phyloP scores from a whole-genome alignment of 2,888 invertebrate species.

The Vanessa cardui region DNA sequence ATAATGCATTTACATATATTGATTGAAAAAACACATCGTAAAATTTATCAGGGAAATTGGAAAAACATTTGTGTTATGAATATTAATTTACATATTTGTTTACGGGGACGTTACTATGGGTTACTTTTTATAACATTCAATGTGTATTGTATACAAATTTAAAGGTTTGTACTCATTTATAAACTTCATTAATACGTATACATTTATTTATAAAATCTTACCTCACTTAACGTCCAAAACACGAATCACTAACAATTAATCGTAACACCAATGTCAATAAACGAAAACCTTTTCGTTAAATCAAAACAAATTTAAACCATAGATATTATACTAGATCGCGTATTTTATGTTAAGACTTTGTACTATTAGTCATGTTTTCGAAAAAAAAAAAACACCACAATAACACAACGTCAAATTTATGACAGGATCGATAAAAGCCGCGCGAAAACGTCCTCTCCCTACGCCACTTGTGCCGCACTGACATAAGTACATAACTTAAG shows the following conservation, averaged over 20 bases:
- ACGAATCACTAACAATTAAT: conserved; percentile 22
- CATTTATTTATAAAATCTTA: conserved; percentile 17
- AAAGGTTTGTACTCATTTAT: no score
- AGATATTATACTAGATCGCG: conserved; percentile 48
- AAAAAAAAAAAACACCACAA: conserved; percentile 62
- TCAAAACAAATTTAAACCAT: conserved; percentile 44
- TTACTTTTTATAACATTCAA: conserved; percentile 22
- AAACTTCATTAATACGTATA: no score
- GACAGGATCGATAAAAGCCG: conserved; percentile 58
- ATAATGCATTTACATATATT: conserved; percentile 22
- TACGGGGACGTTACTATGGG: conserved; percentile 31
- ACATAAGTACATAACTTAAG: conserved; percentile 49
- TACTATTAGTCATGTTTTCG: conserved; percentile 64
- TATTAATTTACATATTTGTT: conserved; percentile 25
- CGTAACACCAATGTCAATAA: conserved; percentile 22
- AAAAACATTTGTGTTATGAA: background rate
- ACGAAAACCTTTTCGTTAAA: background rate
- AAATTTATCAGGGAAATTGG: conserved; percentile 15
- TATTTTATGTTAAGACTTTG: conserved; percentile 36
- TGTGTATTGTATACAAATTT: background rate
- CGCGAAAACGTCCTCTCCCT: conserved; percentile 51
- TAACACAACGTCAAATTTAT: conserved; percentile 55
- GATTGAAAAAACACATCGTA: conserved; percentile 14
- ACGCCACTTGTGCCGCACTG: conserved; percentile 62
- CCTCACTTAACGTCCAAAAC: conserved; percentile 33